These are phyloP conservation scores for Gobiocypris rarus DNA, from an alignment of 2,113 vertebrate species.

Conservation along the genomic window DNA sequence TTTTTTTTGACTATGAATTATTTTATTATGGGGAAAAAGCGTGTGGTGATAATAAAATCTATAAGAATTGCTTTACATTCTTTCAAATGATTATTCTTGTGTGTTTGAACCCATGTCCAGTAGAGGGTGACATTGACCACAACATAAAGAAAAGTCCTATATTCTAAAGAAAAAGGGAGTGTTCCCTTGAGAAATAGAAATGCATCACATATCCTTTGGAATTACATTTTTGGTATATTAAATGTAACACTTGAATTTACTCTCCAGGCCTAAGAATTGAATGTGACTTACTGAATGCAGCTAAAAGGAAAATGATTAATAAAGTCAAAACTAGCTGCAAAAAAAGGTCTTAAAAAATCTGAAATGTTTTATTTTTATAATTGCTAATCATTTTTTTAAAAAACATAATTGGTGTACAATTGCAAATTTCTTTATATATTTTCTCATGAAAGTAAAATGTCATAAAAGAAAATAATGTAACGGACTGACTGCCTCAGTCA, in stretches of 20 bases:
- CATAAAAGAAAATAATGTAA: neutral
- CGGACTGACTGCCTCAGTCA: neutral
- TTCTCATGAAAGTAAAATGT: neutral
- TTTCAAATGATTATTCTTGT: neutral
- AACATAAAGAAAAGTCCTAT: neutral
- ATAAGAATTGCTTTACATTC: neutral
- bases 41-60: conserved; percentile 11
- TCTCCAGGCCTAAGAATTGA: neutral
- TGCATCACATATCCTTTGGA: neutral
- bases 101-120: neutral
- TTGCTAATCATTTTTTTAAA: neutral
- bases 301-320: neutral
- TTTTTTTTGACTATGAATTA: neutral
- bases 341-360: too few relatives aligned
- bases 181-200: neutral
- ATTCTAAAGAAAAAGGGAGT: neutral
- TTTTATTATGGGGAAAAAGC: neutral
- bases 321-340: neutral
- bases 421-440: neutral
- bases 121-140: conserved; percentile 21
- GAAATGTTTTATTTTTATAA: neutral
- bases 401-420: neutral
- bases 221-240: neutral
- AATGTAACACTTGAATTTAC: neutral
- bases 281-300: neutral